Percentiles rank a stretch among this genome's conserved stretches.
These are phyloP conservation scores for Anodontia alba DNA, from an alignment of 2,888 invertebrate species.

Conservation along the genomic window DNA sequence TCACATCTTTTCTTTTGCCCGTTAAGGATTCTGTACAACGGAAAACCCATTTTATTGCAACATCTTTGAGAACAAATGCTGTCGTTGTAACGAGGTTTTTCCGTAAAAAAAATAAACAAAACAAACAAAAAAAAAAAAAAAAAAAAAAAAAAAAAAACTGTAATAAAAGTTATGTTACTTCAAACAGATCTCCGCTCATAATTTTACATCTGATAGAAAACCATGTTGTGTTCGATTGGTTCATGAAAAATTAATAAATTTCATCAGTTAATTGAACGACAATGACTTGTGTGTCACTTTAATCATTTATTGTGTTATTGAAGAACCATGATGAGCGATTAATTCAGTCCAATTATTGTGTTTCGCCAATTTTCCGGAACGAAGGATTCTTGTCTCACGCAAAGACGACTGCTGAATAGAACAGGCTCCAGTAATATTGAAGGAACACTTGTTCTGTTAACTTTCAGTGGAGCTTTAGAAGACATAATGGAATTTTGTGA, in stretches of 20 bases:
- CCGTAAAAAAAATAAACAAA: too few relatives aligned
- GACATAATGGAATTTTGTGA: too few relatives aligned
- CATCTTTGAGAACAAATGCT: too few relatives aligned
- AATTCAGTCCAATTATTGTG: conserved; percentile 27
- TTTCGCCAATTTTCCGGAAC: conserved; percentile 30
- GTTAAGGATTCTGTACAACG: too few relatives aligned
- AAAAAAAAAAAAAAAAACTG: too few relatives aligned
- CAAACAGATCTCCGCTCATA: neutral
- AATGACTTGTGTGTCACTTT: conserved; percentile 57
- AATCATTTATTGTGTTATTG: conserved; percentile 37
- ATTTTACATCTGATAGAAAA: conserved; percentile 2
- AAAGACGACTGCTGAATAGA: neutral
- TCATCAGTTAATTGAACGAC: conserved; percentile 70
- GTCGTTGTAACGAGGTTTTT: too few relatives aligned
- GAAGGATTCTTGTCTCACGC: conserved; percentile 3
- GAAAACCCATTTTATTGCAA: too few relatives aligned
- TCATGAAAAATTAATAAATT: conserved; percentile 70
- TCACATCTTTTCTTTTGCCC: too few relatives aligned
- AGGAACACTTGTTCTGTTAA: too few relatives aligned
- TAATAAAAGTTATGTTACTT: too few relatives aligned
- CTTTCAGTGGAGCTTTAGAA: too few relatives aligned
- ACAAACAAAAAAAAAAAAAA: too few relatives aligned
- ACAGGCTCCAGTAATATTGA: neutral
- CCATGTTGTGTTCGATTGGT: conserved; percentile 35
- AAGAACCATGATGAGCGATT: conserved; percentile 20